Evolutionary conservation across 64 coral and sea anemone genomes (phyloP).

Genomic region (Stichodactyla mertensii): DNA sequence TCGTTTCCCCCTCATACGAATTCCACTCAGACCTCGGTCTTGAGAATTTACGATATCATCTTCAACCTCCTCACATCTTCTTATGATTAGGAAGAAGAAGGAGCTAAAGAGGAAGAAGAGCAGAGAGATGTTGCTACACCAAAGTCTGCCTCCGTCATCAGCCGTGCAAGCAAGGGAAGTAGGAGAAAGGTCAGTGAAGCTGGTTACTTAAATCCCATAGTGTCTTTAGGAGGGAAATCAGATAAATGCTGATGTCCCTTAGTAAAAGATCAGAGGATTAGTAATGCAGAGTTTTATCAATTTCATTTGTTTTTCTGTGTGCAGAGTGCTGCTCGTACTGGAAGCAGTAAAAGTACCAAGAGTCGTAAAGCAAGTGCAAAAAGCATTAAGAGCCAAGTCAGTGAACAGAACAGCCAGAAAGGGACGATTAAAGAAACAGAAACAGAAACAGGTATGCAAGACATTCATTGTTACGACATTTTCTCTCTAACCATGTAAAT

Average conservation of each 20-base stretch:
- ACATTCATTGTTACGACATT: no score
- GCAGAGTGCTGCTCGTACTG: constrained; percentile 70
- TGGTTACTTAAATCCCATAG: not conserved
- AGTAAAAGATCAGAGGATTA: no score
- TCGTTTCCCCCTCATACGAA: no score
- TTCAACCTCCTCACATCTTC: not conserved
- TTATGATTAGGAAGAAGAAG: constrained; percentile 43
- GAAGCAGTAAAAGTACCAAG: constrained; percentile 69
- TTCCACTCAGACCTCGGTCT: no score
- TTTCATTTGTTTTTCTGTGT: not conserved
- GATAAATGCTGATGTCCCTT: no score
- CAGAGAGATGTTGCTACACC: constrained; percentile 37
- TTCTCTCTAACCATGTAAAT: no score
- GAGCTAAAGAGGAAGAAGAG: constrained; percentile 39
- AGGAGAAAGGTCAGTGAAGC: constrained; percentile 47
- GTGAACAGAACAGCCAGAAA: constrained; percentile 52
- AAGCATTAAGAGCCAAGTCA: constrained; percentile 65
- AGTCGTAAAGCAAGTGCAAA: constrained; percentile 85
- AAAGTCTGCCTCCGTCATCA: constrained; percentile 69
- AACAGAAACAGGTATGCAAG: constrained; percentile 19
- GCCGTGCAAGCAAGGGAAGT: constrained; percentile 61
- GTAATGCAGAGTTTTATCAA: not conserved
- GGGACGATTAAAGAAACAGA: constrained; percentile 50
- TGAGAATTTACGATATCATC: not conserved
- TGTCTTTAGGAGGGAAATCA: no score